phyloP scores from a whole-genome alignment of 2,113 vertebrate genomes.

The Gopherus flavomarginatus region DNA sequence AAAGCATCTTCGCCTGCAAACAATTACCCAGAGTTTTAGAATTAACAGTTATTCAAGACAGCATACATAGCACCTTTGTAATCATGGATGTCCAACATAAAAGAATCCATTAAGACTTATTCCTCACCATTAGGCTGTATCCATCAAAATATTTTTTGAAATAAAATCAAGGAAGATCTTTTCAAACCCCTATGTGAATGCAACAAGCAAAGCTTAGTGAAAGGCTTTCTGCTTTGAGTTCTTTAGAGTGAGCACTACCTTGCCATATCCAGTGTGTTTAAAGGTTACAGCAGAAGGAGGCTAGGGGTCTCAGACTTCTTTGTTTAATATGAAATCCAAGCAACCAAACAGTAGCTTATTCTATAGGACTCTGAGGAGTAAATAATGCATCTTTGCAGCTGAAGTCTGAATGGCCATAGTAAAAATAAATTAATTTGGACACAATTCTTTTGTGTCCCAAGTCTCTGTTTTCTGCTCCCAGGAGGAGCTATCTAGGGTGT shows the following conservation, averaged over 20 bases:
- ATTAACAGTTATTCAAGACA: constrained; percentile 16
- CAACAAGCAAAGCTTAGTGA: accelerated
- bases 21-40: too few species aligned
- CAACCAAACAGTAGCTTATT: background rate
- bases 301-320: background rate
- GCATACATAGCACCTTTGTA: constrained; percentile 18
- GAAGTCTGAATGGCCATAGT: background rate
- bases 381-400: background rate
- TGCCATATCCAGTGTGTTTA: background rate
- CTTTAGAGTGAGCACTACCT: background rate
- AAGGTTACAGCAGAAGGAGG: background rate
- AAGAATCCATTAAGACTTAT: constrained; percentile 15
- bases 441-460: background rate
- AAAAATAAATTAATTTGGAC: constrained; percentile 1
- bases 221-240: background rate
- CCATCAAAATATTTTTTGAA: constrained; percentile 13
- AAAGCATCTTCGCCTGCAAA: background rate
- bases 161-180: background rate
- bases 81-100: background rate
- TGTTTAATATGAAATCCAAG: background rate
- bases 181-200: background rate
- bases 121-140: constrained; percentile 20
- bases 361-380: background rate
- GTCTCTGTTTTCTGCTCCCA: background rate
- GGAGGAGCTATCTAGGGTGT: background rate